phyloP scores from a whole-genome alignment of 2,888 invertebrate genomes.

The Yponomeuta sedellus region DNA sequence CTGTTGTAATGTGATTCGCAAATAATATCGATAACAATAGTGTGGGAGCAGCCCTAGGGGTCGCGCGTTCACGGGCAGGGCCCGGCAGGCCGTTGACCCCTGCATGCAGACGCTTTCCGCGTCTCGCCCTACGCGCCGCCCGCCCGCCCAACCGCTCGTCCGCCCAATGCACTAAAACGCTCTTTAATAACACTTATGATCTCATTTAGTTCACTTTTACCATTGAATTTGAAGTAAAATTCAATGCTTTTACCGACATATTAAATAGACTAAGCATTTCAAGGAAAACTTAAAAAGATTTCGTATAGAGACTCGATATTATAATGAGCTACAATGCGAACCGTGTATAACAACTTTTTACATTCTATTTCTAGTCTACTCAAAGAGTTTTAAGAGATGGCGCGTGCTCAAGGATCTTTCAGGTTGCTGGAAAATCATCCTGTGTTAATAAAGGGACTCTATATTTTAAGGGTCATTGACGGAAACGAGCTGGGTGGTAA shows the following conservation, averaged over 20 bases:
- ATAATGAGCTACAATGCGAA: neutral
- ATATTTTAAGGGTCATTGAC: conserved; percentile 7
- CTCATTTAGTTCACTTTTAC: no score
- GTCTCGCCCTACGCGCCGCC: conserved; percentile 55
- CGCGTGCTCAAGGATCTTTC: conserved; percentile 2
- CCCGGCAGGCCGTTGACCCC: conserved; percentile 63
- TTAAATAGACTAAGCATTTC: no score
- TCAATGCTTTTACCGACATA: no score
- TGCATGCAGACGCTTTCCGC: conserved; percentile 63
- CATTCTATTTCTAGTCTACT: neutral
- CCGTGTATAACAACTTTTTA: neutral
- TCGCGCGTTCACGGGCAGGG: conserved; percentile 68
- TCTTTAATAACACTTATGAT: neutral
- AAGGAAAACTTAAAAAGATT: no score
- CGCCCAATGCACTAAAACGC: conserved; percentile 34
- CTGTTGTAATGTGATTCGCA: conserved; percentile 15
- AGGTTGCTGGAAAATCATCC: neutral
- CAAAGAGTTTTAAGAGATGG: neutral
- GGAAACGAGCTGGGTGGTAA: neutral
- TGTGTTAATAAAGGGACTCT: conserved; percentile 1
- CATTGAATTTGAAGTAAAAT: no score
- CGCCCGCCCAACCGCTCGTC: conserved; percentile 55
- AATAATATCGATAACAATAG: conserved; percentile 59
- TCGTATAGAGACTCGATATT: no score
- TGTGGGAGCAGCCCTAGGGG: conserved; percentile 48